A percentile compares a stretch with the other conserved stretches of the same genome.
Conservation (phyloP, 1,140 invertebrate genomes). For the Pararge aegeria region DNA sequence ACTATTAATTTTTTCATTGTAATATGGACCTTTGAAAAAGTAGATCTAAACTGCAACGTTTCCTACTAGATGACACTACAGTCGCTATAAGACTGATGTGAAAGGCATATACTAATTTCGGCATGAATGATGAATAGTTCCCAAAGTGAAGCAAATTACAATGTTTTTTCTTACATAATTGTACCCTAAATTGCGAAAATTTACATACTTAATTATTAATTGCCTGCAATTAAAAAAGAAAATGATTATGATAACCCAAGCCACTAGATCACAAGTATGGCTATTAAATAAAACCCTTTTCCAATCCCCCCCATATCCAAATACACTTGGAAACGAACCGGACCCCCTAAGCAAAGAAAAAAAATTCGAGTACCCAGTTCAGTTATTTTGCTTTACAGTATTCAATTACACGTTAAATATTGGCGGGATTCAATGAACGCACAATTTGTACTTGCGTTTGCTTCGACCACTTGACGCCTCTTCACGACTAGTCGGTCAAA, state of each 20-base stretch:
- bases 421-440: slow-evolving; percentile 16
- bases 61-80: too few species aligned
- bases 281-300: neutral
- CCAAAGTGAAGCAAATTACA: too few species aligned
- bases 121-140: too few species aligned
- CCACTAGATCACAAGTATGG: neutral
- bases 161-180: too few species aligned
- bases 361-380: neutral
- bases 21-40: too few species aligned
- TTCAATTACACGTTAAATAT: slow-evolving; percentile 28
- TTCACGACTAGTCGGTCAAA: slow-evolving; percentile 24
- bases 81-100: too few species aligned
- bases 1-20: too few species aligned
- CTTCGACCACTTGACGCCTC: slow-evolving; percentile 16
- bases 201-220: too few species aligned
- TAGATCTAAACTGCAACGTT: too few species aligned
- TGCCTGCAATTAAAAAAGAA: too few species aligned
- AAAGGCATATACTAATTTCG: too few species aligned
- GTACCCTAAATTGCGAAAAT: too few species aligned
- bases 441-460: slow-evolving; percentile 16
- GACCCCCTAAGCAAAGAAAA: neutral
- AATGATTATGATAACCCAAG: neutral
- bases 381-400: slow-evolving; percentile 17
- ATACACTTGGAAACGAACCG: neutral
- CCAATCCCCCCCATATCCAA: neutral